Evolutionary conservation across 2,113 vertebrate genomes (phyloP).

Genomic region (Meriones unguiculatus): DNA sequence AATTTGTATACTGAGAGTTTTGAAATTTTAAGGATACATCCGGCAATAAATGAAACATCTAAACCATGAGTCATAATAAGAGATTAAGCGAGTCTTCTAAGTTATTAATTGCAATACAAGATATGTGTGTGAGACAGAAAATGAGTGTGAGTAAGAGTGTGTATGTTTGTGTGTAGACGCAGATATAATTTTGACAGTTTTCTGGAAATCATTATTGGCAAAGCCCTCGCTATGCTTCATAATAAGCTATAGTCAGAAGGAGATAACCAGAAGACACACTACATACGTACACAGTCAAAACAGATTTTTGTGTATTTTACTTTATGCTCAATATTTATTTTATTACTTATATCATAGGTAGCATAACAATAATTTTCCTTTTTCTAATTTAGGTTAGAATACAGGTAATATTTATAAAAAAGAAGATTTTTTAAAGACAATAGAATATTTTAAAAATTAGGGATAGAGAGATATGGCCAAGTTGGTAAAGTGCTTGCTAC

Average conservation of each 20-base stretch:
- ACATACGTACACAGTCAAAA: neutral
- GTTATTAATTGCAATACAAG: neutral
- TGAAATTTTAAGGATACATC: neutral
- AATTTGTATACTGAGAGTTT: neutral
- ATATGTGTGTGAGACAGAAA: neutral
- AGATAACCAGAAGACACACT: neutral
- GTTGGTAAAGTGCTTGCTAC: neutral
- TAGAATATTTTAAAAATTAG: neutral
- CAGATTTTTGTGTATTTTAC: neutral
- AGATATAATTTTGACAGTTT: neutral
- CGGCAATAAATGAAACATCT: neutral
- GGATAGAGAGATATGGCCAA: neutral
- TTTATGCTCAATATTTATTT: neutral
- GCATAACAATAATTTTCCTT: neutral
- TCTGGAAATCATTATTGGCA: conserved; percentile 7
- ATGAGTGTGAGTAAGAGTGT: neutral
- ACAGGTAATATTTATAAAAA: neutral
- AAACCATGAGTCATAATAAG: neutral
- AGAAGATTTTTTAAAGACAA: neutral
- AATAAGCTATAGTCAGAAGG: neutral
- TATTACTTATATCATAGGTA: neutral
- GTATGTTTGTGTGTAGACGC: neutral
- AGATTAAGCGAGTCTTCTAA: neutral
- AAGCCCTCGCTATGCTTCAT: neutral
- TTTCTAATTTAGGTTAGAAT: conserved; percentile 13